Conservation (phyloP, 2,113 vertebrate genomes). For the Irena cyanogastra region DNA sequence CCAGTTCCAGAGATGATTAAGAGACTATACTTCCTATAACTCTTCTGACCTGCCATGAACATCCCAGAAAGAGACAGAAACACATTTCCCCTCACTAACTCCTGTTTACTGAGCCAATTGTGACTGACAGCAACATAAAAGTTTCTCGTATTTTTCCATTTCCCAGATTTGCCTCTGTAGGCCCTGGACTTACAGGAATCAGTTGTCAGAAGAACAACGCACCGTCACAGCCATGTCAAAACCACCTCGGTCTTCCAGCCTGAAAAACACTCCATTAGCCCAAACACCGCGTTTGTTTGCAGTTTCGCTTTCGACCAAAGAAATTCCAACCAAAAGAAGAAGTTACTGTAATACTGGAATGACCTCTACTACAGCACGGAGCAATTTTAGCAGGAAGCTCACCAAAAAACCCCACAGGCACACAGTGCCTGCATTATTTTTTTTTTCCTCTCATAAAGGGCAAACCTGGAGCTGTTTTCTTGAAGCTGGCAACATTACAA, state of each 20-base stretch:
- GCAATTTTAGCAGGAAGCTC: not conserved
- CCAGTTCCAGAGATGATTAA: not conserved
- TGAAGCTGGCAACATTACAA: not conserved
- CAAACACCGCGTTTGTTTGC: not conserved
- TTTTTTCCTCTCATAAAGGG: not conserved
- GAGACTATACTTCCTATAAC: not conserved
- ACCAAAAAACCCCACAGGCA: not conserved
- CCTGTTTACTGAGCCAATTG: not conserved
- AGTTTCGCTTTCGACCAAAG: accelerated
- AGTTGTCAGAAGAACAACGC: not conserved
- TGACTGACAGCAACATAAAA: not conserved
- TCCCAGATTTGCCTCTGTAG: not conserved
- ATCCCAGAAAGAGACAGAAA: not conserved
- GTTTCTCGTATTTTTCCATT: not conserved
- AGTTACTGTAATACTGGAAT: not conserved
- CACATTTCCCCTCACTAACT: not conserved
- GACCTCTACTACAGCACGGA: not conserved
- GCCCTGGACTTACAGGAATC: not conserved
- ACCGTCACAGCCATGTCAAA: not conserved
- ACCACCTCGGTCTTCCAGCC: not conserved
- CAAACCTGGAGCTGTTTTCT: not conserved
- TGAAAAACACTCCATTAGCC: not conserved
- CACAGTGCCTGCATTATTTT: not conserved
- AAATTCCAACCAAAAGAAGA: not conserved
- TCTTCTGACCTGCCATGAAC: not conserved